Conservation (phyloP, 2,113 vertebrate species). For the Epinephelus fuscoguttatus region DNA sequence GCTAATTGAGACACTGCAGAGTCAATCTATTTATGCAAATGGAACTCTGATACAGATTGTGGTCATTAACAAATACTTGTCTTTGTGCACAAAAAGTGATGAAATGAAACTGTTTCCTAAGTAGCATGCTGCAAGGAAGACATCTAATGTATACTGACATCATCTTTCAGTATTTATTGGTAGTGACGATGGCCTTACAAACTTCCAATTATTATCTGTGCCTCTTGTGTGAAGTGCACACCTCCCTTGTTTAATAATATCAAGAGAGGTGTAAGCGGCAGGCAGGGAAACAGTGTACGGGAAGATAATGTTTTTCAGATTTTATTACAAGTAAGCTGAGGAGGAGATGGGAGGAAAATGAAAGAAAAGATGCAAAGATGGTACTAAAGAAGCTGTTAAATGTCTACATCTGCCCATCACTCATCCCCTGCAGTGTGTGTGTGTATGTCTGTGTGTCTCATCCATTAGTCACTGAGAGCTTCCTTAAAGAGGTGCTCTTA, state of each 20-base stretch:
- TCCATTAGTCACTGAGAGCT: slow-evolving; percentile 62
- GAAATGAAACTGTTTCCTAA: slow-evolving; percentile 11
- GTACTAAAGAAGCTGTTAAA: slow-evolving; percentile 33
- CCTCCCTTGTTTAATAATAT: slow-evolving; percentile 10
- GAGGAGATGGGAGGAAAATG: background rate
- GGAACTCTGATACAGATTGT: slow-evolving; percentile 3
- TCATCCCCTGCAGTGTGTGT: slow-evolving; percentile 52
- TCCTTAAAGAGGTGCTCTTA: slow-evolving; percentile 65
- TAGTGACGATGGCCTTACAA: slow-evolving; percentile 15
- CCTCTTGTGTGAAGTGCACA: background rate
- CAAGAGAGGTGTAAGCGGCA: background rate
- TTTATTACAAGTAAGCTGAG: slow-evolving; percentile 18
- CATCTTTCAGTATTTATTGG: background rate
- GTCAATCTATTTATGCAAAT: slow-evolving; percentile 39
- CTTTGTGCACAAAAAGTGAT: slow-evolving; percentile 13
- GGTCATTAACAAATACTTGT: slow-evolving; percentile 3
- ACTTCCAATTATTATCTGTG: slow-evolving; percentile 2
- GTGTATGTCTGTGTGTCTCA: slow-evolving; percentile 22
- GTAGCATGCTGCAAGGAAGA: background rate
- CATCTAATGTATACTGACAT: slow-evolving; percentile 4
- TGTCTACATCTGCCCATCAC: slow-evolving; percentile 50
- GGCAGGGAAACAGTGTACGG: background rate
- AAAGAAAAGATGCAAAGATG: slow-evolving; percentile 39
- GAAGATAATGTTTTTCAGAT: background rate
- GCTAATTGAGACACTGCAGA: slow-evolving; percentile 36